phyloP scores from a whole-genome alignment of 92 coral and sea anemone genomes.

The Chrysogorgia sp. region DNA sequence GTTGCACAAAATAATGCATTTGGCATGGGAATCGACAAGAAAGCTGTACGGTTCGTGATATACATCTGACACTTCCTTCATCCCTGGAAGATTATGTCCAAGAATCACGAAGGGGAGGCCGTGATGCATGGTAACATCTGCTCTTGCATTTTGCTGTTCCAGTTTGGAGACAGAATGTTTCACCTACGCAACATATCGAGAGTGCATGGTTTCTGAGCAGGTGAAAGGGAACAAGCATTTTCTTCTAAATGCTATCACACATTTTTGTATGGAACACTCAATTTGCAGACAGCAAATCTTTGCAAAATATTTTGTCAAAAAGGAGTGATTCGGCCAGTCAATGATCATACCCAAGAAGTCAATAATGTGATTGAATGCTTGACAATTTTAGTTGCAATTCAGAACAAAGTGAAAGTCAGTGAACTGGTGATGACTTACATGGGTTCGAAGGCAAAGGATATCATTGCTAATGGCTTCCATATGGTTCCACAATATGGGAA shows the following conservation, averaged over 20 bases:
- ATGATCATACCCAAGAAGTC: conserved; percentile 15
- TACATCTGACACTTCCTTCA: conserved; percentile 33
- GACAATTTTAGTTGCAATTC: conserved; percentile 10
- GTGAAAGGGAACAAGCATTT: background rate
- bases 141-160: conserved; percentile 37
- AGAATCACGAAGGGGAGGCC: conserved; percentile 48
- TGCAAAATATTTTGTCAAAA: conserved; percentile 46
- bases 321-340: background rate
- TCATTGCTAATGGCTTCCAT: conserved; percentile 21
- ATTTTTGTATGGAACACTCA: conserved; percentile 42
- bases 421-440: conserved; percentile 50
- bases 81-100: conserved; percentile 47
- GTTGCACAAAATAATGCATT: conserved; percentile 53
- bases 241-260: conserved; percentile 23
- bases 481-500: conserved; percentile 52
- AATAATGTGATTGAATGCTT: conserved; percentile 33
- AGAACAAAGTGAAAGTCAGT: conserved; percentile 24
- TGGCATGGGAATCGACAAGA: conserved; percentile 53
- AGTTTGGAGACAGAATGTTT: conserved; percentile 26
- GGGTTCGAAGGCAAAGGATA: conserved; percentile 44
- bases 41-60: conserved; percentile 45
- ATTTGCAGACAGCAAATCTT: conserved; percentile 43
- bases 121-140: conserved; percentile 48
- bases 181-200: conserved; percentile 33
- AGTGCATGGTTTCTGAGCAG: background rate